A percentile compares a stretch with the other conserved stretches of the same genome.
Conservation (phyloP, 2,113 vertebrate genomes). For the Charina bottae region DNA sequence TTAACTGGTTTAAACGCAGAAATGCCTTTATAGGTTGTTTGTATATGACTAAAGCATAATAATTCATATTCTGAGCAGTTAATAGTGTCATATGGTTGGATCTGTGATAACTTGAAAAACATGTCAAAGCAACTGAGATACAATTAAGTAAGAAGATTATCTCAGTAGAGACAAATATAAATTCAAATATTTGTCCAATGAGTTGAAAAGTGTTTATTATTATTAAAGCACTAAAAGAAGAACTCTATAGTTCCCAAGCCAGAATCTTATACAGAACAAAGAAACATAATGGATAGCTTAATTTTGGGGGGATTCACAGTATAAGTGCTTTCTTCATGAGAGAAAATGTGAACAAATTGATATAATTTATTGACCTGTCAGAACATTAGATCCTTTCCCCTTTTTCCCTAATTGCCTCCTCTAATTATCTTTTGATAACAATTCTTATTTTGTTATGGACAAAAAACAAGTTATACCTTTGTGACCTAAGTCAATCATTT, state of each 20-base stretch:
- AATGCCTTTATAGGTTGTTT: background rate
- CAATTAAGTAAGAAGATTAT: background rate
- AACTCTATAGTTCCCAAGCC: background rate
- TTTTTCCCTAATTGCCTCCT: background rate
- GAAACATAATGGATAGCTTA: background rate
- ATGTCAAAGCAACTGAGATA: constrained; percentile 2
- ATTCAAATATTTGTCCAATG: background rate
- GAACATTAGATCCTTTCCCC: background rate
- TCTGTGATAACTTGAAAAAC: background rate
- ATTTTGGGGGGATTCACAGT: background rate
- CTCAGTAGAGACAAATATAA: background rate
- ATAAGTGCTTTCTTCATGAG: background rate
- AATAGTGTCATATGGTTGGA: background rate
- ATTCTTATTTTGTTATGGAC: background rate
- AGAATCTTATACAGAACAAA: background rate
- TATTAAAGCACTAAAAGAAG: constrained; percentile 7
- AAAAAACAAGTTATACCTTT: background rate
- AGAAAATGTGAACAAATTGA: constrained; percentile 5
- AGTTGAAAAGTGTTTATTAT: background rate
- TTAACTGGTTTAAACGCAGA: background rate
- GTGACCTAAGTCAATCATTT: background rate
- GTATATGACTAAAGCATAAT: background rate
- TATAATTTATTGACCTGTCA: background rate
- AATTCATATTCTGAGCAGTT: background rate
- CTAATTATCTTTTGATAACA: background rate